Evolutionary conservation across 2,888 invertebrate genomes (phyloP), one percentile per base, ranked within the genome.

Genomic region (Petrolisthes manimaculis): DNA sequence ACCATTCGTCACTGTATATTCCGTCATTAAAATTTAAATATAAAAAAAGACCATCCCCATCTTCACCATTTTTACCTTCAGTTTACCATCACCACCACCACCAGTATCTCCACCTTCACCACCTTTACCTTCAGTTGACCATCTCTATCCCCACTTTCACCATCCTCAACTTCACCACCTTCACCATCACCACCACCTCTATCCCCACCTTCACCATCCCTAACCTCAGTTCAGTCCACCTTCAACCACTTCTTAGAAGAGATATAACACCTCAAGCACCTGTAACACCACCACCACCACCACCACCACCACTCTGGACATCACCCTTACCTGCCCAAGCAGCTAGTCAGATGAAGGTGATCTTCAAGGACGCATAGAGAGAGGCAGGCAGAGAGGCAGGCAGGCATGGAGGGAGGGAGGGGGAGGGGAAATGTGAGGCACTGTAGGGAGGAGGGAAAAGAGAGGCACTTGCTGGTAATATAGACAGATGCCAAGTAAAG

Each of bases 371-470:
- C 61, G 18, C 61, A 37, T 37, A 18, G 61, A 14, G 54, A 12
- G 24, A n/a, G 54, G 78, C 9, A 9, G 54, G 55, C 54, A 79
- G 55, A 18, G 61, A 14, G 54, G 5, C 6, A n/a, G 54, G 78
- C 9, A 9, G 54, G 55, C 54, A 79, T 18, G 56, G 79, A 79
- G 79, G 56, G 55, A 79, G 18, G 53, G 79, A 55, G 56, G 55
- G 37, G 37, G 37, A 37, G 37, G 0, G 37, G 37, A 0, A 14
- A 51, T 6, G 21, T 6, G 24, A 75, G 75, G 24, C 12, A 24
- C 37, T 9, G 75, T 37, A 24, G 6, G 75, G 51, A 24, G 14
- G 75, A 75, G 75, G 24, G 75, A 18, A 67, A 67, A 18, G 18
- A 14, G 14, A 67, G 67, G 18, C 67, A 18, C 12, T 14, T 1